Evolutionary conservation across 2,888 invertebrate genomes (phyloP).

Genomic region (Eupithecia exiguata): DNA sequence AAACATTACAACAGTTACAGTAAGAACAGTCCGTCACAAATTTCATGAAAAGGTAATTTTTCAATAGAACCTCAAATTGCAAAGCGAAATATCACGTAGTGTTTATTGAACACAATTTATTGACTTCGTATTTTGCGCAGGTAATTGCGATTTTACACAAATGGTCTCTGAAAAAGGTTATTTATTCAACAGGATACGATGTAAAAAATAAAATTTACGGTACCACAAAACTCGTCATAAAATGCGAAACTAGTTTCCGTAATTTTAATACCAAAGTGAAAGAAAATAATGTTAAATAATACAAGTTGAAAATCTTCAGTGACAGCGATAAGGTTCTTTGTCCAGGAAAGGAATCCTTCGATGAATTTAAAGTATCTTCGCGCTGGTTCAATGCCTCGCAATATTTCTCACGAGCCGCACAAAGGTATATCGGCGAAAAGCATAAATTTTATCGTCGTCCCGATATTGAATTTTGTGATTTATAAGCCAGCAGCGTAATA

Average conservation of each 20-base stretch:
- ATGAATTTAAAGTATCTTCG: conserved; percentile 68
- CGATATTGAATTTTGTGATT: conserved; percentile 74
- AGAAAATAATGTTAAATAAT: conserved; percentile 35
- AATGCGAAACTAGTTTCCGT: conserved; percentile 28
- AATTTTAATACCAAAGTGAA: conserved; percentile 17
- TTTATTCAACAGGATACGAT: conserved; percentile 3
- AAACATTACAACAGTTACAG: conserved; percentile 8
- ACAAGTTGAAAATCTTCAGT: conserved; percentile 31
- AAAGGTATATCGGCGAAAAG: conserved; percentile 66
- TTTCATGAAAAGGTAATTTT: conserved; percentile 43
- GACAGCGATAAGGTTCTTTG: conserved; percentile 49
- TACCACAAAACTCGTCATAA: conserved; percentile 7
- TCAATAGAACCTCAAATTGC: conserved; percentile 46
- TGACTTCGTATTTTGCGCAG: conserved; percentile 60
- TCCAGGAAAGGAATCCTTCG: conserved; percentile 62
- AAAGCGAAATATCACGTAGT: conserved; percentile 45
- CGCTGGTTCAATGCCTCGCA: conserved; percentile 61
- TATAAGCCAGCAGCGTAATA: conserved; percentile 60
- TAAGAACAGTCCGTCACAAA: background rate
- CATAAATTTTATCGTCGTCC: conserved; percentile 70
- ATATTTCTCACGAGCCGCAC: conserved; percentile 67
- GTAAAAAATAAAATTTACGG: background rate
- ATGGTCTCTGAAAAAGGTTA: conserved; percentile 38
- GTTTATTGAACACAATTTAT: conserved; percentile 44
- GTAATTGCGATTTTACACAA: conserved; percentile 52